Percentiles rank a stretch among this genome's conserved stretches.
Evolutionary conservation across 1,140 invertebrate genomes (phyloP).

Genomic region (Bombus pascuorum): DNA sequence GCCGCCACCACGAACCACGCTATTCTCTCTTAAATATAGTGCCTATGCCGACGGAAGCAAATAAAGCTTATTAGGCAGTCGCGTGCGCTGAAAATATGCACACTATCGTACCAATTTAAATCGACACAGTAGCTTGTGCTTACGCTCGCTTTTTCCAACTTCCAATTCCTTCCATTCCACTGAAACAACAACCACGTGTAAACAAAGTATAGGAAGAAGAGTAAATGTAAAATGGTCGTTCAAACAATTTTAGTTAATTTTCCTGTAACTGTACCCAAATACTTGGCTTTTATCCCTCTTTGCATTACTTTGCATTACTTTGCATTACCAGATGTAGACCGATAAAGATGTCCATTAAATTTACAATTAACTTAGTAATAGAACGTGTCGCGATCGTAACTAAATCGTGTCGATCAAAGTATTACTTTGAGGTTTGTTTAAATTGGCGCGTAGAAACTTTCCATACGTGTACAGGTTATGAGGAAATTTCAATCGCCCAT

Average conservation of each 20-base stretch:
- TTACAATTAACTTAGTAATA: not conserved
- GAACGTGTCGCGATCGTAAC: not conserved
- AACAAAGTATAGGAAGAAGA: too few relatives aligned
- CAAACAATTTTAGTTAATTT: not conserved
- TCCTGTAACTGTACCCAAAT: too few relatives aligned
- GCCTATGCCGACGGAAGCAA: slow-evolving; percentile 48
- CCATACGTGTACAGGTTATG: not conserved
- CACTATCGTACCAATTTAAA: slow-evolving; percentile 27
- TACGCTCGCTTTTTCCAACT: not conserved
- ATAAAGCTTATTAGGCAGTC: slow-evolving; percentile 72
- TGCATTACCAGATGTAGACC: not conserved
- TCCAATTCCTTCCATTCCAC: not conserved
- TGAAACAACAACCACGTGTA: too few relatives aligned
- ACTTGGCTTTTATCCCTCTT: too few relatives aligned
- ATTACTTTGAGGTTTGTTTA: too few relatives aligned
- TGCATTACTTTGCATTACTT: too few relatives aligned
- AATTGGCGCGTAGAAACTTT: too few relatives aligned
- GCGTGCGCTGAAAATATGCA: slow-evolving; percentile 49
- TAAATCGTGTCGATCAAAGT: not conserved
- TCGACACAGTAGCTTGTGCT: not conserved
- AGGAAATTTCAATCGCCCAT: not conserved
- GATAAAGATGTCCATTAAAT: not conserved
- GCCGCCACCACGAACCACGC: slow-evolving; percentile 14
- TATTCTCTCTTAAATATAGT: slow-evolving; percentile 61
- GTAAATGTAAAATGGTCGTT: not conserved